These are phyloP conservation scores for Drosophila auraria DNA, from an alignment of 1,140 invertebrate genomes.

Conservation along the genomic window DNA sequence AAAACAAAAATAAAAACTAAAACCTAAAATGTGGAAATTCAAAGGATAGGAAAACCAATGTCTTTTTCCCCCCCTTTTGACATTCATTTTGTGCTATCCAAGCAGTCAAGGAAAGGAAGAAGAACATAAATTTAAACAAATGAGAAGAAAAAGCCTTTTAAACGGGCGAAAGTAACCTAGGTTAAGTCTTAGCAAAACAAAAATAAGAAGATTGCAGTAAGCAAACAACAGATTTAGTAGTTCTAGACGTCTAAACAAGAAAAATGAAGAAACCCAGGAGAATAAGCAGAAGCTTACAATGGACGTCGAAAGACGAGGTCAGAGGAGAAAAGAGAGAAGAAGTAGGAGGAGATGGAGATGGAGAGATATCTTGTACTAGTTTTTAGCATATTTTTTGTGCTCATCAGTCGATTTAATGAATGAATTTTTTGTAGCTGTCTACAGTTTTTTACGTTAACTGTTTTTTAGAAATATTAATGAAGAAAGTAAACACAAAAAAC, in stretches of 20 bases:
- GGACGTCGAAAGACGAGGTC: slow-evolving; percentile 4
- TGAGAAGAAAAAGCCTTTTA: slow-evolving; percentile 23
- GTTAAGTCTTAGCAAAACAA: slow-evolving; percentile 70
- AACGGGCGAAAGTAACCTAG: slow-evolving; percentile 35
- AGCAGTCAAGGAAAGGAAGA: slow-evolving; percentile 38
- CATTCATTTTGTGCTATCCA: slow-evolving; percentile 52
- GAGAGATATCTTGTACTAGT: slow-evolving; percentile 68
- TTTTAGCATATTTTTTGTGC: slow-evolving; percentile 83
- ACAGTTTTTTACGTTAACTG: slow-evolving; percentile 80
- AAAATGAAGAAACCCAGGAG: slow-evolving; percentile 5
- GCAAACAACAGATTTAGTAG: slow-evolving; percentile 63
- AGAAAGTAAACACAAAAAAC: slow-evolving; percentile 31
- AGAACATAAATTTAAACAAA: slow-evolving; percentile 29
- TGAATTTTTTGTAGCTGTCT: slow-evolving; percentile 81
- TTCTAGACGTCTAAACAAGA: slow-evolving; percentile 48
- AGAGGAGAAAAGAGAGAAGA: slow-evolving; percentile 4
- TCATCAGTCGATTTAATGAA: slow-evolving; percentile 80
- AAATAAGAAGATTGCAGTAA: slow-evolving; percentile 58
- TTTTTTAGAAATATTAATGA: slow-evolving; percentile 72
- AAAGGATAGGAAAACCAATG: slow-evolving; percentile 15
- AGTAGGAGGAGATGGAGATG: slow-evolving; percentile 3
- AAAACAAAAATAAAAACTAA: slow-evolving; percentile 20
- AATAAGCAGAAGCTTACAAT: slow-evolving; percentile 24
- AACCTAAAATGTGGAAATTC: background rate
- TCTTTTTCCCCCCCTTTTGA: slow-evolving; percentile 35